A percentile compares a stretch with the other conserved stretches of the same genome.
Conservation (phyloP, 2,888 invertebrate species). For the Anorthoa munda region DNA sequence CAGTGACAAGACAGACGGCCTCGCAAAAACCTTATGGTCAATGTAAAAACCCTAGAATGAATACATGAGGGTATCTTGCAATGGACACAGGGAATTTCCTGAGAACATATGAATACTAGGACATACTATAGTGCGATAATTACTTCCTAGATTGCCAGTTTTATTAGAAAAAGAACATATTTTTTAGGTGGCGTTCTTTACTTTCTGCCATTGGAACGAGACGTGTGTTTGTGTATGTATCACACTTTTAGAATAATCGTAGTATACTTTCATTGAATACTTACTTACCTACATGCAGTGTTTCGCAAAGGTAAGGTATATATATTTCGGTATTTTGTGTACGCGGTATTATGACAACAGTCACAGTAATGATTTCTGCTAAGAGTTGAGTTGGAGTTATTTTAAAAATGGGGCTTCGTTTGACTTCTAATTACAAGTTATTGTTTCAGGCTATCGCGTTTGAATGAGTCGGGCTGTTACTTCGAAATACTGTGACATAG, state of each 20-base stretch:
- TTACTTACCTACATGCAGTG: not conserved
- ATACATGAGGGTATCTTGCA: not conserved
- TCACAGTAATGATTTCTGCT: not conserved
- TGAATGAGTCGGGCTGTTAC: not conserved
- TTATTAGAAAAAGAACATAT: not conserved
- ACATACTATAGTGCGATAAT: not conserved
- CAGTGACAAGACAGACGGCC: not conserved
- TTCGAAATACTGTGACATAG: conserved; percentile 11
- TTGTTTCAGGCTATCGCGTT: conserved; percentile 21
- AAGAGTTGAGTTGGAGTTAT: conserved; percentile 21
- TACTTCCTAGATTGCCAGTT: conserved; percentile 1
- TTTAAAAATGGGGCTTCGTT: conserved; percentile 38
- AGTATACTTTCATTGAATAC: not conserved
- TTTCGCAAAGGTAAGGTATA: conserved; percentile 5
- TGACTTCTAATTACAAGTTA: conserved; percentile 20
- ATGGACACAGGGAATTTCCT: not conserved
- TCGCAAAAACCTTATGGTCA: not conserved
- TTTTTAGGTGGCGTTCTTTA: too few relatives aligned
- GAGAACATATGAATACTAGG: conserved; percentile 6
- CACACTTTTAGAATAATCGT: not conserved
- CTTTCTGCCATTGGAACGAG: too few relatives aligned
- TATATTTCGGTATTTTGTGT: too few relatives aligned
- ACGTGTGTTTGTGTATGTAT: not conserved
- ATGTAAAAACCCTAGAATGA: conserved; percentile 23
- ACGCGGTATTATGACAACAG: not conserved